Conservation (phyloP, 1,140 invertebrate species). For the Tribolium castaneum region DNA sequence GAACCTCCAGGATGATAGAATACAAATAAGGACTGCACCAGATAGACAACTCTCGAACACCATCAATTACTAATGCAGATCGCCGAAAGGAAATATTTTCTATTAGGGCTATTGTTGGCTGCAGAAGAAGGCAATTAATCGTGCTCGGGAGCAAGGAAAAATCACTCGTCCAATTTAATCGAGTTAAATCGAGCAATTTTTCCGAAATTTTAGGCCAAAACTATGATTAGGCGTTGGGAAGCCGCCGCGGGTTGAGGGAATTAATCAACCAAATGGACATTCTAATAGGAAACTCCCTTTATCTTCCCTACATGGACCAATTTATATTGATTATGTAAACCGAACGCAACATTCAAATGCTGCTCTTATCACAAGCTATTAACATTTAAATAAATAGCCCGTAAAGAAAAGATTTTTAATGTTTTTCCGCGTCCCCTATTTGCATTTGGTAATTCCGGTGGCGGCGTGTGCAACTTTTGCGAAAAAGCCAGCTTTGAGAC, state of each 20-base stretch:
- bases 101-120: slow-evolving; percentile 20
- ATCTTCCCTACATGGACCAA: slow-evolving; percentile 18
- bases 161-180: background rate
- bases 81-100: slow-evolving; percentile 25
- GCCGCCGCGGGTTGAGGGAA: background rate
- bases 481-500: background rate
- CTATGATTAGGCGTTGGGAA: slow-evolving; percentile 7
- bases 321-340: slow-evolving; percentile 31
- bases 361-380: slow-evolving; percentile 8
- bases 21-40: slow-evolving; percentile 44
- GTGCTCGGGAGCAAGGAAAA: background rate
- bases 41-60: slow-evolving; percentile 33
- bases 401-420: slow-evolving; percentile 31
- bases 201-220: background rate
- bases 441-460: slow-evolving; percentile 7
- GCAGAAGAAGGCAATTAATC: slow-evolving; percentile 27
- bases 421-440: slow-evolving; percentile 20
- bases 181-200: background rate
- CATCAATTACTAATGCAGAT: slow-evolving; percentile 42
- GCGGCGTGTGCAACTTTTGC: background rate
- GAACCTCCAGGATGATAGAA: slow-evolving; percentile 43
- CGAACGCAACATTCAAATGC: slow-evolving; percentile 23
- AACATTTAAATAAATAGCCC: slow-evolving; percentile 34
- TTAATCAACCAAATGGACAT: slow-evolving; percentile 24
- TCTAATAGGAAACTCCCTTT: slow-evolving; percentile 12